These are phyloP conservation scores for Andrena fulva DNA, from an alignment of 2,888 invertebrate species.

Conservation along the genomic window DNA sequence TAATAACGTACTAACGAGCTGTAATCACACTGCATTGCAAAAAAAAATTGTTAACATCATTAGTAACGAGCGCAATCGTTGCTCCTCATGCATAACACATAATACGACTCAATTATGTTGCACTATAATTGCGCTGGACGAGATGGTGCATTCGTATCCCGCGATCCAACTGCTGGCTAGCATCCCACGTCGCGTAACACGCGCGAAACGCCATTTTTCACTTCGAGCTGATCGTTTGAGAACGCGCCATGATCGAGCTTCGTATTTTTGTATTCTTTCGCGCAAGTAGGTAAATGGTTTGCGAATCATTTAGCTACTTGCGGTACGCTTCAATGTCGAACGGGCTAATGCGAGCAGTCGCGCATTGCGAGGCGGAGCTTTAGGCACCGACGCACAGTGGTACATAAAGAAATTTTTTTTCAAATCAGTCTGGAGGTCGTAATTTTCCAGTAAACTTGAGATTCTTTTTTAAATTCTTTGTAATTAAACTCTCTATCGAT, in stretches of 20 bases:
- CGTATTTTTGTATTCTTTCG: slow-evolving; percentile 47
- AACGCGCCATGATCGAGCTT: slow-evolving; percentile 21
- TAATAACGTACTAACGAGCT: slow-evolving; percentile 58
- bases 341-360: slow-evolving; percentile 39
- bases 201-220: slow-evolving; percentile 34
- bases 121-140: slow-evolving; percentile 40
- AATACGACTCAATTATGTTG: slow-evolving; percentile 55
- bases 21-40: slow-evolving; percentile 36
- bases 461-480: too few species aligned
- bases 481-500: too few species aligned
- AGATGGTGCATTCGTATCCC: slow-evolving; percentile 27
- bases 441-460: too few species aligned
- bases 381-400: neutral
- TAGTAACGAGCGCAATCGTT: slow-evolving; percentile 56
- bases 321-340: slow-evolving; percentile 46
- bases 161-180: slow-evolving; percentile 39
- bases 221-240: neutral
- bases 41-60: slow-evolving; percentile 58
- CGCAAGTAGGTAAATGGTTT: slow-evolving; percentile 57
- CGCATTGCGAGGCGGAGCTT: slow-evolving; percentile 17
- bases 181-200: slow-evolving; percentile 35
- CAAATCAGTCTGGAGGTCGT: too few species aligned
- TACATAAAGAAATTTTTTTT: too few species aligned
- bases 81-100: slow-evolving; percentile 55
- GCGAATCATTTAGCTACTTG: slow-evolving; percentile 53